phyloP scores from a whole-genome alignment of 2,113 vertebrate species.

The Bos javanicus region DNA sequence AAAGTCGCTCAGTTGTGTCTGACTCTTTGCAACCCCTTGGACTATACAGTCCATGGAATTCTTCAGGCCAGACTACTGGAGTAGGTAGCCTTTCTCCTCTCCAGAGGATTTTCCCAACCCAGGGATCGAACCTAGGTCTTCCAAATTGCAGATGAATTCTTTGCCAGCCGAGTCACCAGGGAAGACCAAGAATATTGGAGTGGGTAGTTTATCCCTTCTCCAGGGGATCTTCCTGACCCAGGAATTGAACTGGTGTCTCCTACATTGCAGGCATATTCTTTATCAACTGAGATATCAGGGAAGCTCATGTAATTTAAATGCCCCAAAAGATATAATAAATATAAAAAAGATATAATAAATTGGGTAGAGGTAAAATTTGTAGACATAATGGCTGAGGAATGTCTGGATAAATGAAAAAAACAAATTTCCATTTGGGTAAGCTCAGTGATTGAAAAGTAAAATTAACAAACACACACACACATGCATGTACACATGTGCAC shows the following conservation, averaged over 20 bases:
- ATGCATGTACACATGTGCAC: neutral
- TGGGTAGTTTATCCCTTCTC: neutral
- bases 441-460: neutral
- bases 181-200: neutral
- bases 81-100: neutral
- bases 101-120: neutral
- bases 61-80: neutral
- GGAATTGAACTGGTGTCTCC: neutral
- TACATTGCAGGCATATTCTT: neutral
- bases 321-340: neutral
- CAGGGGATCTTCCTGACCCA: neutral
- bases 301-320: neutral
- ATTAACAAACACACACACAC: neutral
- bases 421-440: neutral
- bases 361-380: neutral
- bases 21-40: fast-evolving
- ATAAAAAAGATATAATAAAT: neutral
- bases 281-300: neutral
- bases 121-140: neutral
- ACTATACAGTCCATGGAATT: neutral
- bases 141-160: neutral
- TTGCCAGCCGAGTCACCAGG: neutral
- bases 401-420: neutral
- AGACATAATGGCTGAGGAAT: neutral
- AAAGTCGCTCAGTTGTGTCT: neutral